Percentiles rank a stretch among this genome's conserved stretches.
phyloP scores from a whole-genome alignment of 2,888 invertebrate genomes.

The Phymatocera aterrima region DNA sequence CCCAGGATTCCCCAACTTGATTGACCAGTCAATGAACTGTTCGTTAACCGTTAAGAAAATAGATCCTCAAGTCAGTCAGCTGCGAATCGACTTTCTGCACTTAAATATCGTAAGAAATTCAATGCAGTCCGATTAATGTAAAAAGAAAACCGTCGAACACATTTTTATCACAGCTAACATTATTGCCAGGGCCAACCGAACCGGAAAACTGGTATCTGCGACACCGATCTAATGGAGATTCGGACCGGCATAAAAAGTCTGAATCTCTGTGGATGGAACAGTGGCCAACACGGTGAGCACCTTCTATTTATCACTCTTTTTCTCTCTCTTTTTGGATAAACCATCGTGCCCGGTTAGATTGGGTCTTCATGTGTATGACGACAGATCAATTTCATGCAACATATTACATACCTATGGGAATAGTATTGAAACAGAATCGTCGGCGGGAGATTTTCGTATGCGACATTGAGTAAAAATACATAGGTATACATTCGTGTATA shows the following conservation, averaged over 20 bases:
- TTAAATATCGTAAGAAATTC: conserved; percentile 82
- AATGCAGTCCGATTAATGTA: neutral
- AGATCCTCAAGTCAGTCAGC: conserved; percentile 87
- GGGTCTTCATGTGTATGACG: neutral
- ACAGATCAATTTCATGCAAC: neutral
- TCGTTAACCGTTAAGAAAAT: conserved; percentile 85
- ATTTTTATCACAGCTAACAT: neutral
- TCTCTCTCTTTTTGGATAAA: neutral
- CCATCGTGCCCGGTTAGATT: neutral
- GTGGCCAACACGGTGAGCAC: conserved; percentile 87
- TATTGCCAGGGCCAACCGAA: conserved; percentile 87
- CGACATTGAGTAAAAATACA: neutral
- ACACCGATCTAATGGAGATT: conserved; percentile 80
- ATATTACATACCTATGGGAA: neutral
- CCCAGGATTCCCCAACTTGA: conserved; percentile 88
- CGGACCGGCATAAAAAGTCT: conserved; percentile 73
- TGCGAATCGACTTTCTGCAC: conserved; percentile 89
- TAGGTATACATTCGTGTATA: too few relatives aligned
- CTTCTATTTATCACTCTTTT: conserved; percentile 3
- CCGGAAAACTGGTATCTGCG: conserved; percentile 85
- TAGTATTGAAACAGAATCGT: neutral
- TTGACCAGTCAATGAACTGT: conserved; percentile 83
- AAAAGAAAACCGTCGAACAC: neutral
- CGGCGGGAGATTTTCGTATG: neutral
- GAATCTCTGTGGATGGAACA: conserved; percentile 87